Evolutionary conservation across 1,140 invertebrate genomes (phyloP).

Genomic region (Drosophila grimshawi): DNA sequence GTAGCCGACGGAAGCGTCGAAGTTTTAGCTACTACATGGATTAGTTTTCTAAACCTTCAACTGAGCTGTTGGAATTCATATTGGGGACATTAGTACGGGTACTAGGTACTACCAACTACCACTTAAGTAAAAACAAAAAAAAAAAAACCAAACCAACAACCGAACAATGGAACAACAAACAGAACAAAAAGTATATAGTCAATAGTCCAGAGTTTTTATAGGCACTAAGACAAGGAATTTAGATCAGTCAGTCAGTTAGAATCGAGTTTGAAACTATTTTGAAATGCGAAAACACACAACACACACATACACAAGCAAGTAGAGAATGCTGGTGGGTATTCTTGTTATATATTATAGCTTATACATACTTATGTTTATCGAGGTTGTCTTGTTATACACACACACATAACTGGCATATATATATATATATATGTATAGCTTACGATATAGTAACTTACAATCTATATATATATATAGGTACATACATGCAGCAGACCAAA

Average conservation of each 20-base stretch:
- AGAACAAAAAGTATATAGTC: constrained; percentile 43
- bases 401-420: constrained; percentile 31
- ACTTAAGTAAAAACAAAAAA: constrained; percentile 43
- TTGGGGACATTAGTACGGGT: constrained; percentile 77
- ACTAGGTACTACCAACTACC: constrained; percentile 61
- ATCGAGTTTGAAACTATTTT: constrained; percentile 78
- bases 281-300: constrained; percentile 49
- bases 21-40: constrained; percentile 82
- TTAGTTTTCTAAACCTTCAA: constrained; percentile 26
- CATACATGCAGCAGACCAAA: constrained; percentile 63
- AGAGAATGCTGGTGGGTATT: constrained; percentile 71
- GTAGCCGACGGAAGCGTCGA: constrained; percentile 69
- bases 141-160: neutral
- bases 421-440: constrained; percentile 35
- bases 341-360: constrained; percentile 71
- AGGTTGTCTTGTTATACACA: constrained; percentile 76
- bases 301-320: constrained; percentile 12
- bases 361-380: constrained; percentile 77
- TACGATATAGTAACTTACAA: constrained; percentile 2
- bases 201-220: constrained; percentile 63
- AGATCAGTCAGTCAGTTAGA: constrained; percentile 49
- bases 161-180: constrained; percentile 5
- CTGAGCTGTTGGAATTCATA: constrained; percentile 21
- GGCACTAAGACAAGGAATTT: constrained; percentile 72
- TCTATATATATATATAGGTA: constrained; percentile 41